phyloP scores from a whole-genome alignment of 2,113 vertebrate species.

The Phasianus colchicus region DNA sequence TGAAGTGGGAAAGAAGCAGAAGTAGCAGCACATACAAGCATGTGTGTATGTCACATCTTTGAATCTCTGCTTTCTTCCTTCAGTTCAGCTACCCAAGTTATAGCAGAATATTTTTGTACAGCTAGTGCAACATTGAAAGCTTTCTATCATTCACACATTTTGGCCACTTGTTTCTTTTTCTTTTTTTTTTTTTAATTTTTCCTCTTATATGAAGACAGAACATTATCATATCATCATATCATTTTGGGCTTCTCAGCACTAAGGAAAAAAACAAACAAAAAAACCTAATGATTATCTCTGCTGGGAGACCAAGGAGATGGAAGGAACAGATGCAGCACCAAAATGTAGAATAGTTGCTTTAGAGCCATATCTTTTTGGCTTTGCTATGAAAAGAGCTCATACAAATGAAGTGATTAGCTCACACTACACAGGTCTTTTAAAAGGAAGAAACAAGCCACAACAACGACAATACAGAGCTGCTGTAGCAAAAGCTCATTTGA shows the following conservation, averaged over 20 bases:
- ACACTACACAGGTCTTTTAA: neutral
- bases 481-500: neutral
- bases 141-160: constrained; percentile 40
- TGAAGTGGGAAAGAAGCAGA: neutral
- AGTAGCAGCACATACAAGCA: neutral
- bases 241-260: constrained; percentile 18
- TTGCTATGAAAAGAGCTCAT: constrained; percentile 8
- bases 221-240: neutral
- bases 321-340: constrained; percentile 9
- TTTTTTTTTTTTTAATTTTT: neutral
- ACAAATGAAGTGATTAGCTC: constrained; percentile 26
- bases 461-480: neutral
- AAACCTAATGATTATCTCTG: neutral
- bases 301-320: neutral
- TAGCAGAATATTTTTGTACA: constrained; percentile 28
- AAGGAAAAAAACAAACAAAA: neutral
- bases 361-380: constrained; percentile 1
- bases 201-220: constrained; percentile 32
- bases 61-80: constrained; percentile 42
- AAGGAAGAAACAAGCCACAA: neutral
- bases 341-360: constrained; percentile 24
- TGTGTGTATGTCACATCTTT: neutral
- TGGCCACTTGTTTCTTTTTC: neutral
- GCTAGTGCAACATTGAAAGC: neutral
- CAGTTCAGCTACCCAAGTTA: constrained; percentile 28